Base-by-base conservation (phyloP, 2,113 vertebrate species). In the Carollia perspicillata region DNA sequence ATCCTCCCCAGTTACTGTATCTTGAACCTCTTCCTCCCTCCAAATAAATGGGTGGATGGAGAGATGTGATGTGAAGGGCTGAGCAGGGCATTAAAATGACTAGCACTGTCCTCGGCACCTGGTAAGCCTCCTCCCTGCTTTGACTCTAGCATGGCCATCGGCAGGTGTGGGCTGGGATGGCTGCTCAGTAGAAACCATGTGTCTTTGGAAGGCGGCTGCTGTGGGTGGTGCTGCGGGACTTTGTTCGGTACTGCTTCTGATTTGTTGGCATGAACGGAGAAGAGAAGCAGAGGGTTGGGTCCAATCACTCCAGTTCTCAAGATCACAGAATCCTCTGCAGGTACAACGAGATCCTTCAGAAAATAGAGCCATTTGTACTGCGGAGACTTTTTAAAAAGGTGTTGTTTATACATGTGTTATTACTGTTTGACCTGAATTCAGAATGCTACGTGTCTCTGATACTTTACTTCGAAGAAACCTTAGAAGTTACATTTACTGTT, bases 391-490 rank as follows among this genome's bases (percentile, higher is more conserved):
- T 49, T 40, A 1, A 0, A 2, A 63, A 37, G 30, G 47, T 79
- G 55, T 18, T 14, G 22, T 55, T 89, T 49, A 47, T 78, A 42
- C 63, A 60, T 68, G 17, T 74, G 68, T 49, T 47, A 30, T 49
- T 47, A 26, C 11, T 66, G 37, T 74, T 65, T 78, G 69, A 83
- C 49, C 63, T 75, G 65, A 87, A 35, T 87, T 89, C 86, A 72
- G 40, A 75, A 58, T 35, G 53, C 12, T 44, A 3, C 3, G 35
- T 37, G 17, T 53, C 58, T 91, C 89, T 51, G 78, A 66, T 40
- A 63, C 47, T 63, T 95, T 80, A 69, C 77, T 66, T 80, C 65
- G 90, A 72, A 53, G 71, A 77, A 94, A 47, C 49, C 55, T 90
- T 40, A 60, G 65, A 85, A 47, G 71, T 77, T 90, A 23, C 11